These are phyloP conservation scores for Bilobella aurantiaca DNA, from an alignment of 1,140 invertebrate species.

Conservation along the genomic window DNA sequence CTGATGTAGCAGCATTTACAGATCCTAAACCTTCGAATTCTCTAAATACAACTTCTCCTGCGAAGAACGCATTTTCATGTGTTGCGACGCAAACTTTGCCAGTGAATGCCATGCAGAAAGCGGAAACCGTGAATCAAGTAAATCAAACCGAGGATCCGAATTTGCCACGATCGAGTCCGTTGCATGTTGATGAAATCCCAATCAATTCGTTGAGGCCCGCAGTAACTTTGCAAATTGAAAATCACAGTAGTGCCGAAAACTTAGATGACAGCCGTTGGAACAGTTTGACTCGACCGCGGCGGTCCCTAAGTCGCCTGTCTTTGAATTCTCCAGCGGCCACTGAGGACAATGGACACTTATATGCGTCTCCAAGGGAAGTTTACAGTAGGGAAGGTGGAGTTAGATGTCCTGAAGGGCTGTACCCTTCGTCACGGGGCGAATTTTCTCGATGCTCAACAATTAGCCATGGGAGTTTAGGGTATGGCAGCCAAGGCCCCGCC, in stretches of 20 bases:
- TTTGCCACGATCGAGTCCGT: no score
- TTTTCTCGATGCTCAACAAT: conserved; percentile 8
- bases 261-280: not conserved
- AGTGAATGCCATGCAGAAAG: not conserved
- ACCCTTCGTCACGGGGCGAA: not conserved
- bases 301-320: not conserved
- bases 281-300: not conserved
- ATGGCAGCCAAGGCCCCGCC: conserved; percentile 12
- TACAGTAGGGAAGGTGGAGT: no score
- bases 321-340: not conserved
- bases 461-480: conserved; percentile 3
- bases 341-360: not conserved
- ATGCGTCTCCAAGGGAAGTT: not conserved
- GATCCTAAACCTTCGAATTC: no score
- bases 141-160: no score
- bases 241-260: not conserved
- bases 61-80: no score
- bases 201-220: no score
- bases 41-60: no score
- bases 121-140: no score
- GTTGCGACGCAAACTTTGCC: not conserved
- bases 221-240: no score
- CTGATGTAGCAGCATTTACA: not conserved
- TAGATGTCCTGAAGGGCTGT: not conserved
- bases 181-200: no score